A percentile compares a stretch with the other conserved stretches of the same genome.
Conservation (phyloP, 2,888 invertebrate genomes). For the Diplolepis rosae region DNA sequence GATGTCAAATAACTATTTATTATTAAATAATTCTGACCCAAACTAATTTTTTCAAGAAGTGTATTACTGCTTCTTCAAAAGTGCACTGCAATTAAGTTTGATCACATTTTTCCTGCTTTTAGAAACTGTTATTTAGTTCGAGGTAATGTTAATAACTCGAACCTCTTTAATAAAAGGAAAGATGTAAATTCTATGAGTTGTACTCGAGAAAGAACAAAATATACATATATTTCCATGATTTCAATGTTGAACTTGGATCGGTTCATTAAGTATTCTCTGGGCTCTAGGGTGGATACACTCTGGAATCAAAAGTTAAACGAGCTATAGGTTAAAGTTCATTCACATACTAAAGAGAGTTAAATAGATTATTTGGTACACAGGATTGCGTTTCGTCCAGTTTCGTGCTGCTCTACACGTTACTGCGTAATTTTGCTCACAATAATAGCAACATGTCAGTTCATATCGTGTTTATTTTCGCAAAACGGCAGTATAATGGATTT, state of each 20-base stretch:
- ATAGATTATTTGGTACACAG: too few relatives aligned
- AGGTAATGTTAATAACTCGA: too few relatives aligned
- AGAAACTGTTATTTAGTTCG: too few relatives aligned
- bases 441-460: too few relatives aligned
- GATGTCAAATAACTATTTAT: too few relatives aligned
- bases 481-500: conserved; percentile 7
- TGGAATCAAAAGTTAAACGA: conserved; percentile 17
- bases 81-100: too few relatives aligned
- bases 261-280: conserved; percentile 6
- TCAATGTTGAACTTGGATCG: neutral
- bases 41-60: too few relatives aligned
- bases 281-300: neutral
- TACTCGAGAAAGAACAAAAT: neutral
- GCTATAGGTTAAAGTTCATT: conserved; percentile 21
- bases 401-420: neutral
- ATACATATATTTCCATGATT: neutral
- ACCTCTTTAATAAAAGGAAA: too few relatives aligned
- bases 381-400: neutral
- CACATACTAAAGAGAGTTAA: neutral
- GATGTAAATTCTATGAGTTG: neutral
- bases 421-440: neutral
- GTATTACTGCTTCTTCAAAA: too few relatives aligned
- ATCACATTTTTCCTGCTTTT: too few relatives aligned
- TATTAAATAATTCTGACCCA: too few relatives aligned
- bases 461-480: conserved; percentile 18